phyloP scores from a whole-genome alignment of 2,888 invertebrate species.

The Thyatira batis region DNA sequence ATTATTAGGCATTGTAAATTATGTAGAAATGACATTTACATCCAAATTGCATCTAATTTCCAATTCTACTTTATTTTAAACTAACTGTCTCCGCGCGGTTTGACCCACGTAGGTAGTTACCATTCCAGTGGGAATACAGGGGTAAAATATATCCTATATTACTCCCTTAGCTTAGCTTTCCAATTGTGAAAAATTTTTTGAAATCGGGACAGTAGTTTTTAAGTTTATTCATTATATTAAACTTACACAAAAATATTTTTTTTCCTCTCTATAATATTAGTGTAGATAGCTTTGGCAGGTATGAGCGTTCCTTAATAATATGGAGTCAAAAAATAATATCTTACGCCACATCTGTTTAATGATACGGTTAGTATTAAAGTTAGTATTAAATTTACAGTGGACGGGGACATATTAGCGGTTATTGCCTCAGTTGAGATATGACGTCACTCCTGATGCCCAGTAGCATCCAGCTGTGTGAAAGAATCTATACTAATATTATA shows the following conservation, averaged over 20 bases:
- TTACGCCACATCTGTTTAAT: conserved; percentile 34
- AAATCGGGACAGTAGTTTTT: no score
- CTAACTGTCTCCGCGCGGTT: neutral
- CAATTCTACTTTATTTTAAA: no score
- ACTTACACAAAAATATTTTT: no score
- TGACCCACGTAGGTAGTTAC: neutral
- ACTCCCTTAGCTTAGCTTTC: no score
- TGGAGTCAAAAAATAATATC: conserved; percentile 24
- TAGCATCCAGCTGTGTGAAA: conserved; percentile 12
- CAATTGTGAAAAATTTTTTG: no score
- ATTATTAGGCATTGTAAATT: no score
- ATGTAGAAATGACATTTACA: no score
- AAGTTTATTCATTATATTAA: no score
- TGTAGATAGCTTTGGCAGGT: neutral
- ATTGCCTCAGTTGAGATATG: conserved; percentile 14
- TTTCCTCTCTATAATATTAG: no score
- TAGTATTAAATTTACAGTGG: conserved; percentile 36
- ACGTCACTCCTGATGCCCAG: conserved; percentile 9
- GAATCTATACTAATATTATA: neutral
- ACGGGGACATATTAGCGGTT: conserved; percentile 48
- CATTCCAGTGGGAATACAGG: no score
- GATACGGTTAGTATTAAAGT: conserved; percentile 36
- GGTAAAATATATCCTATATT: no score
- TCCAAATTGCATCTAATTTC: no score
- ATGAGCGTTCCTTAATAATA: conserved; percentile 14